Percentiles rank a stretch among this genome's conserved stretches.
Conservation (phyloP, 64 coral and sea anemone genomes). For the Pocillopora verrucosa region DNA sequence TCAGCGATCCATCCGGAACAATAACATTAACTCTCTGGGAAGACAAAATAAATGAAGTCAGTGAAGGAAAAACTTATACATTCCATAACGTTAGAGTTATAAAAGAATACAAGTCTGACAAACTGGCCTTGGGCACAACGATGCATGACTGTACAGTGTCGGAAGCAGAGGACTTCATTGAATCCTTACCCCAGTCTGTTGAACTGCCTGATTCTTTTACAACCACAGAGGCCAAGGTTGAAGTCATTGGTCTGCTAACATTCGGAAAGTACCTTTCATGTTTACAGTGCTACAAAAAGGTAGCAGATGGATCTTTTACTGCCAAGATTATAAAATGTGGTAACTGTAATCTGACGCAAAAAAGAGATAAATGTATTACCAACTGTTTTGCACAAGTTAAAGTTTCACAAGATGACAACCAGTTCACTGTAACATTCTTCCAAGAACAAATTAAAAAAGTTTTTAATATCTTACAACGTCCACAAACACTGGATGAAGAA, state of each 20-base stretch:
- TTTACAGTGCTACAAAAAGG: slow-evolving; percentile 50
- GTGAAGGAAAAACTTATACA: too few relatives aligned
- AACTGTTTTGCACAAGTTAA: slow-evolving; percentile 34
- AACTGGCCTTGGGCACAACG: too few relatives aligned
- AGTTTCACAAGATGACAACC: slow-evolving; percentile 23
- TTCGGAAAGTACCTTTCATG: slow-evolving; percentile 36
- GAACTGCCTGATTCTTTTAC: too few relatives aligned
- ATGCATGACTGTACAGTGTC: too few relatives aligned
- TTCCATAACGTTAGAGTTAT: too few relatives aligned
- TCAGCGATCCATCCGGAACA: too few relatives aligned
- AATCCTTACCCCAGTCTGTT: too few relatives aligned
- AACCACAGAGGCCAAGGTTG: too few relatives aligned
- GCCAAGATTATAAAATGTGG: slow-evolving; percentile 21
- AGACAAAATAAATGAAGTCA: too few relatives aligned
- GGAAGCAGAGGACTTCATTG: too few relatives aligned
- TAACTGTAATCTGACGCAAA: slow-evolving; percentile 40
- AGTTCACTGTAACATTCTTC: slow-evolving; percentile 44
- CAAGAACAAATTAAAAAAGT: slow-evolving; percentile 46
- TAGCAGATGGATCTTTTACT: slow-evolving; percentile 42
- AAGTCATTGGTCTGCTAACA: slow-evolving; percentile 27
- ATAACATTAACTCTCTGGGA: too few relatives aligned
- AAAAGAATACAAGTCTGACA: too few relatives aligned
- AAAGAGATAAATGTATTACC: slow-evolving; percentile 44
- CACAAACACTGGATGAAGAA: slow-evolving; percentile 34
- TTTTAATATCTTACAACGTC: slow-evolving; percentile 26